Conservation (phyloP, 2,113 vertebrate genomes). For the Ariopsis seemanni region DNA sequence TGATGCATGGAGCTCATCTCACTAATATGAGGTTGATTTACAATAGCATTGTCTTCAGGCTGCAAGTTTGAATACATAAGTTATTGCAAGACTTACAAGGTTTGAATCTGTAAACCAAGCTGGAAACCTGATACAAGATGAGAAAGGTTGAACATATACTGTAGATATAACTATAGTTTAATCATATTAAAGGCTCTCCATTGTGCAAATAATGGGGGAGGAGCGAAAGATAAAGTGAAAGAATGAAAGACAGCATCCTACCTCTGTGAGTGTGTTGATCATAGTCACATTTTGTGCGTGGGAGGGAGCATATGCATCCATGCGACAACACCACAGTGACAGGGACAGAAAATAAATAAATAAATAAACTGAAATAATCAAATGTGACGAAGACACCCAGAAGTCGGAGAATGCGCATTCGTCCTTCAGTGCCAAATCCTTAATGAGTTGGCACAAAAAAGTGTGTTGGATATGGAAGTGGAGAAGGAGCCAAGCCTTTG, state of each 20-base stretch:
- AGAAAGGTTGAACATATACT: background rate
- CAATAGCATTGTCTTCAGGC: conserved; percentile 59
- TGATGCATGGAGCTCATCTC: conserved; percentile 60
- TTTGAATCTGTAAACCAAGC: background rate
- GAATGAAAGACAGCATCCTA: conserved; percentile 6
- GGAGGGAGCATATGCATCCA: conserved; percentile 37
- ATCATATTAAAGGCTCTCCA: background rate
- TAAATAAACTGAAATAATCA: background rate
- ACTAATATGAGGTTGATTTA: conserved; percentile 58
- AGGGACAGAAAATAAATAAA: conserved; percentile 43
- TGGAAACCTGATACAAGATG: background rate
- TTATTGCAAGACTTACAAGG: conserved; percentile 14
- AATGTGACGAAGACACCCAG: conserved; percentile 18
- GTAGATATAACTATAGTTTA: background rate
- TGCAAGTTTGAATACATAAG: conserved; percentile 47
- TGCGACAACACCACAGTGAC: conserved; percentile 33
- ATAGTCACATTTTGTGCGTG: conserved; percentile 15
- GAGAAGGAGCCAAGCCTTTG: background rate
- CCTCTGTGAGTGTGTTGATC: background rate
- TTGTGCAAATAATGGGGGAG: background rate
- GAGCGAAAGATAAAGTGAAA: background rate
- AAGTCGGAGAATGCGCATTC: background rate
- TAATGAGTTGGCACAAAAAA: conserved; percentile 43
- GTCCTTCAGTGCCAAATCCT: conserved; percentile 23
- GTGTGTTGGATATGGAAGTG: background rate